Conservation (phyloP, 2,888 invertebrate genomes). For the Rhagium mordax region DNA sequence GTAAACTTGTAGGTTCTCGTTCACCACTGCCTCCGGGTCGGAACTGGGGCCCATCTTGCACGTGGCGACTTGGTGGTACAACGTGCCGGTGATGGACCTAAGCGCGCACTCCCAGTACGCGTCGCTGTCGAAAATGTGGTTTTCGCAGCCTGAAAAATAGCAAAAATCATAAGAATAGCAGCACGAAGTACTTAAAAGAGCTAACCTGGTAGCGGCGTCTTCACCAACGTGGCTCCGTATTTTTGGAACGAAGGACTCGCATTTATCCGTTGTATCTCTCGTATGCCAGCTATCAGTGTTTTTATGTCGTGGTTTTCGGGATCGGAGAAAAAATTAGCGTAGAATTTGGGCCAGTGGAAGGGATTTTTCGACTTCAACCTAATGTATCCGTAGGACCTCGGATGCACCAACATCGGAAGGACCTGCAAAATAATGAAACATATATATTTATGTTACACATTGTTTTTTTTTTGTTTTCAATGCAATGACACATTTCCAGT, state of each 20-base stretch:
- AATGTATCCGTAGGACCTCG: constrained; percentile 80
- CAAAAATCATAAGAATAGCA: neutral
- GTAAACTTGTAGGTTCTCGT: constrained; percentile 71
- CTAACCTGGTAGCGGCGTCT: constrained; percentile 52
- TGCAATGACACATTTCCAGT: no score
- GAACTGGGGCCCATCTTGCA: constrained; percentile 73
- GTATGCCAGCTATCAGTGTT: constrained; percentile 66
- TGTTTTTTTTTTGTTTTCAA: no score
- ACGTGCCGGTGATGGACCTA: constrained; percentile 69
- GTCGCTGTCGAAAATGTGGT: constrained; percentile 67
- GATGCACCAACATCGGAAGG: constrained; percentile 81
- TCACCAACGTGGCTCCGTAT: constrained; percentile 48
- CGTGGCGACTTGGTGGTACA: constrained; percentile 73
- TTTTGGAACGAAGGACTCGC: constrained; percentile 70
- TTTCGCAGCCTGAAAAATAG: constrained; percentile 7
- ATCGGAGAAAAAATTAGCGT: constrained; percentile 85
- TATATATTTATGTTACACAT: no score
- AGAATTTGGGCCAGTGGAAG: constrained; percentile 79
- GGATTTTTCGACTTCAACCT: constrained; percentile 82
- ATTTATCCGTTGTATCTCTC: constrained; percentile 72
- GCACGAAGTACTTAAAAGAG: no score
- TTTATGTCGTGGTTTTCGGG: constrained; percentile 71
- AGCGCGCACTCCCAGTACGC: constrained; percentile 73
- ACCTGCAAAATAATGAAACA: constrained; percentile 63
- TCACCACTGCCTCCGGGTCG: constrained; percentile 74